These are phyloP conservation scores for Chiroxiphia lanceolata DNA, from an alignment of 2,797 vertebrate species.

Conservation along the genomic window DNA sequence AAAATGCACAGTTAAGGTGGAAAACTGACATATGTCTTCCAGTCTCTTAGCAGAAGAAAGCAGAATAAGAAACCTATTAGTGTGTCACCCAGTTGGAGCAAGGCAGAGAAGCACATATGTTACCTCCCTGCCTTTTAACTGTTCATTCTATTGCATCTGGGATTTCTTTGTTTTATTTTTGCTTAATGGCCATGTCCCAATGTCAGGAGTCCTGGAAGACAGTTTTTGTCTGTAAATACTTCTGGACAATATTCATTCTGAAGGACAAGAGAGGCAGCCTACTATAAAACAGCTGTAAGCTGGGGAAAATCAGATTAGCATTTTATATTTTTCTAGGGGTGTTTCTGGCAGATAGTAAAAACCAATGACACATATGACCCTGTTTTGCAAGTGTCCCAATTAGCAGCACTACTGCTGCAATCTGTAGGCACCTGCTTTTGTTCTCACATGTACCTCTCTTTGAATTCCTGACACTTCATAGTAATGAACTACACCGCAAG, in stretches of 20 bases:
- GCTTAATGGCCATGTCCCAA: not conserved
- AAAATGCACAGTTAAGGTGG: slow-evolving; percentile 77
- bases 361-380: slow-evolving; percentile 20
- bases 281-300: not conserved
- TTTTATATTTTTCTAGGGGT: slow-evolving; percentile 61
- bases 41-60: slow-evolving; percentile 51
- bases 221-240: slow-evolving; percentile 50
- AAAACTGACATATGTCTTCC: slow-evolving; percentile 79
- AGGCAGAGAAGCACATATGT: slow-evolving; percentile 44
- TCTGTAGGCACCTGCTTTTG: not conserved
- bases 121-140: slow-evolving; percentile 38
- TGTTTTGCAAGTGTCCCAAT: slow-evolving; percentile 62
- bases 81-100: slow-evolving; percentile 40
- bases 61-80: slow-evolving; percentile 61
- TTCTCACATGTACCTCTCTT: not conserved
- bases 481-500: not conserved
- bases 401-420: not conserved
- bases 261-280: not conserved
- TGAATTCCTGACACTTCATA: slow-evolving; percentile 16
- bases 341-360: slow-evolving; percentile 60
- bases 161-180: slow-evolving; percentile 33
- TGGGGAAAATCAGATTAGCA: not conserved
- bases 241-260: slow-evolving; percentile 23
- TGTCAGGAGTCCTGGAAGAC: slow-evolving; percentile 50
- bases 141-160: not conserved